Evolutionary conservation across 2,113 vertebrate genomes (phyloP).

Genomic region (Lepisosteus osseus): DNA sequence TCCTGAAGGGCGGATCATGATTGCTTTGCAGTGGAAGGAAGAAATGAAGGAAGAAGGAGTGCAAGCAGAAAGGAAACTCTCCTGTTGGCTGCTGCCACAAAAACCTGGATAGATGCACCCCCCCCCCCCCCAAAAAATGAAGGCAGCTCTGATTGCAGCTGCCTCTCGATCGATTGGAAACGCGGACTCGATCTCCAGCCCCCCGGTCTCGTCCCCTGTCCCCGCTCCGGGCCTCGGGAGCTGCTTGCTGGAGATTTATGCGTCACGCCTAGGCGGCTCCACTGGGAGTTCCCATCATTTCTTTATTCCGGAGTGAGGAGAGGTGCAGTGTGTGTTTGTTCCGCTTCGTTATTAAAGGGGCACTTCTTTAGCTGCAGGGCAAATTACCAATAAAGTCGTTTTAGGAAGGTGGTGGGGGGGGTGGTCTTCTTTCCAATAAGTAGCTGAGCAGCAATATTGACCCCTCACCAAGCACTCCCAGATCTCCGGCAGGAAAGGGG

Average conservation of each 20-base stretch:
- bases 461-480: too few species aligned
- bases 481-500: too few species aligned
- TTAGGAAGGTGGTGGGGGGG: not conserved
- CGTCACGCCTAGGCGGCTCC: constrained; percentile 49
- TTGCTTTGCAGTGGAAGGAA: too few species aligned
- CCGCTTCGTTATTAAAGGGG: constrained; percentile 46
- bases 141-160: constrained; percentile 68
- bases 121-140: constrained; percentile 67
- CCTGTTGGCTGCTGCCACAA: constrained; percentile 58
- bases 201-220: constrained; percentile 68
- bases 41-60: constrained; percentile 18
- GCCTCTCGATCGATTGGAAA: constrained; percentile 68
- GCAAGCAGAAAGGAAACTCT: constrained; percentile 51
- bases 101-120: constrained; percentile 69
- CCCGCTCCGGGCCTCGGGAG: constrained; percentile 56
- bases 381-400: constrained; percentile 7
- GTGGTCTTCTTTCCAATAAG: too few species aligned
- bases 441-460: too few species aligned
- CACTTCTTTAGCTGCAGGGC: constrained; percentile 22
- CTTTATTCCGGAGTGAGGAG: constrained; percentile 51
- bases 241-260: constrained; percentile 58
- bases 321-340: constrained; percentile 39
- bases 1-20: too few species aligned
- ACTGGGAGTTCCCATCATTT: constrained; percentile 60
- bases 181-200: constrained; percentile 72